These are phyloP conservation scores for Paradoxurus hermaphroditus DNA, from an alignment of 2,113 vertebrate genomes.

Conservation along the genomic window DNA sequence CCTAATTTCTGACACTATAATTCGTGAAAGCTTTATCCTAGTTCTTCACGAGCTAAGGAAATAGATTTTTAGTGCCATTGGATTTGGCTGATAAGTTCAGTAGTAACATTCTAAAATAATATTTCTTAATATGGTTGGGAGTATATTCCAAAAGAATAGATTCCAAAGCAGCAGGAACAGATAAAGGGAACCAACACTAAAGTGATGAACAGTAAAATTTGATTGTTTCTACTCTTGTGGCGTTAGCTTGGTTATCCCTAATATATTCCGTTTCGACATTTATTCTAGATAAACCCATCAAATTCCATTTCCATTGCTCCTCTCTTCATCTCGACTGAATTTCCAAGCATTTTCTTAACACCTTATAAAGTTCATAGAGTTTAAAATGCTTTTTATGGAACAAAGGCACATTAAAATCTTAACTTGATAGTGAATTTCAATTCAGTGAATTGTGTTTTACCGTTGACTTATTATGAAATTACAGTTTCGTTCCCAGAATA, in stretches of 20 bases:
- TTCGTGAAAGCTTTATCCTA: not conserved
- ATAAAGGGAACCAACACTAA: no score
- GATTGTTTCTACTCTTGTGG: no score
- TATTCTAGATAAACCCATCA: constrained; percentile 29
- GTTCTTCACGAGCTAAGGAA: not conserved
- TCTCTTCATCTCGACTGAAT: not conserved
- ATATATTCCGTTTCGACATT: constrained; percentile 52
- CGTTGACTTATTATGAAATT: constrained; percentile 41
- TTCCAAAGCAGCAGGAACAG: no score
- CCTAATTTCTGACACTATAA: not conserved
- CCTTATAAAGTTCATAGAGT: constrained; percentile 36
- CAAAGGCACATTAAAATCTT: constrained; percentile 31
- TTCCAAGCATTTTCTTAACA: constrained; percentile 42
- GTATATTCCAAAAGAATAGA: no score
- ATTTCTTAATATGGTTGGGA: constrained; percentile 47
- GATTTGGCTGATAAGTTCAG: not conserved
- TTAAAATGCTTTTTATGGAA: constrained; percentile 64
- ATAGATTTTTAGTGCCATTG: not conserved
- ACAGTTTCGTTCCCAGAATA: constrained; percentile 2
- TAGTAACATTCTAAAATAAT: not conserved
- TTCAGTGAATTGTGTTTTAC: constrained; percentile 42
- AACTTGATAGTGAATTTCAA: constrained; percentile 56
- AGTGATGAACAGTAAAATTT: no score
- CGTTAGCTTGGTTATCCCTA: not conserved
- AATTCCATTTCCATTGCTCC: constrained; percentile 26